Evolutionary conservation across 2,797 vertebrate species (phyloP), one percentile per base, ranked within the genome.

Genomic region (Trematomus bernacchii): DNA sequence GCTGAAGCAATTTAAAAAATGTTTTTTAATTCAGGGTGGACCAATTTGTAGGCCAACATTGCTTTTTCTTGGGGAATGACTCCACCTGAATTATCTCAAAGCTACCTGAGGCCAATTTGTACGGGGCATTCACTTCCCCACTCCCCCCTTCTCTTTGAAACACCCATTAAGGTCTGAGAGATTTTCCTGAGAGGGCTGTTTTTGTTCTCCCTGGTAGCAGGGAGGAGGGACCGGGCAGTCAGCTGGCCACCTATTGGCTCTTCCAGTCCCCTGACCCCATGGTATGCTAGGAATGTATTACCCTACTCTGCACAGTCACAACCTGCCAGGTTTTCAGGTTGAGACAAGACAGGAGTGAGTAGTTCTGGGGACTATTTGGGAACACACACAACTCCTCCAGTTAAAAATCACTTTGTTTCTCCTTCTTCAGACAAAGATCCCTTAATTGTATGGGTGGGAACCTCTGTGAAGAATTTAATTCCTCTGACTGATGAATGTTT

Each of bases 251-350:
- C 92, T 86, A 94, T 95, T 95, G 92, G 93, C 80, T 92, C 89
- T 89, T 89, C 80, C 83, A 87, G 88, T 81, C 85, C 90, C 86
- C 85, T 91, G 92, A 93, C 93, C 91, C 87, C 60, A 44, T 73
- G 94, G 94, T 92, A 95, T 96, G 87, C 71, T 18, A 80, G 94
- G 94, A 95, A 96, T 96, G 93, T 92, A 85, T 93, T 77, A 71
- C 85, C 87, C 87, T 91, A 85, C 87, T 90, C 79, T 83, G 90
- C 89, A 90, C 77, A 89, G 90, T 90, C 86, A 83, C 87, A 90
- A 93, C 90, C 90, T 92, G 91, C 88, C 87, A 87, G 93, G 83
- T 87, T 94, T 37, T 92, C 94, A 95, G 93, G 94, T 95, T 93
- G 91, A 92, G 92, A 94, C 93, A 94, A 91, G 92, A 87, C 89